Base-by-base conservation (phyloP, 2,888 invertebrate genomes). In the Tetanocera ferruginea region DNA sequence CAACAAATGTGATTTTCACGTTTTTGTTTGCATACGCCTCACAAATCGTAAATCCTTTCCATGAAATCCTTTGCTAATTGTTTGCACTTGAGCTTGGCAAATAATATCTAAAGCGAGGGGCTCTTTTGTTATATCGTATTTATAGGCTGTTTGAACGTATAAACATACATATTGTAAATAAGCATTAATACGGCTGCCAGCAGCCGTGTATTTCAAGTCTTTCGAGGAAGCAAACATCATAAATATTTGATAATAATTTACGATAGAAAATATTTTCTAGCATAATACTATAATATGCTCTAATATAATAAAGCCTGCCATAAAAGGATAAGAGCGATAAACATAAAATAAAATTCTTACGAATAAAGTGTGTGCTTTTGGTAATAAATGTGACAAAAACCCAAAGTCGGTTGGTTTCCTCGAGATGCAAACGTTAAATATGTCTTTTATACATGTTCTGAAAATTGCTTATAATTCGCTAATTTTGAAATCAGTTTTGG, bases 21-120 rank as follows among this genome's bases (percentile, higher is more conserved):
- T 34, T 55, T 69, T 51, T 69, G 64, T 66, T 66, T 66, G 64
- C 64, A 66, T 11, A 57, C 49, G 51, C 75, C 64, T n/a, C 75
- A 57, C 72, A 19, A 17, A 62, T n/a, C 67, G 51, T 67, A 75
- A 75, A 75, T 75, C 75, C 75, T 55, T 52, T 23, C 37, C 75
- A 75, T 37, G 72, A 74, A 75, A 31, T 37, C 76, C 55, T 77
- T 73, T 72, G 73, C 73, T 77, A 77, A 77, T 77, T 77, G 77
- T 77, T 77, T 72, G 67, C 67, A 37, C 23, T 77, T 73, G 67
- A 57, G 77, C 77, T 77, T 37, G 67, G 52, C 73, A 77, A 77
- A 73, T 67, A 76, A 76, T 31, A 60, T 17, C 62, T 19, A 25
- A 37, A n/a, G 75, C 28, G n/a, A 25, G 66, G 23, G 31, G 23